A percentile compares a stretch with the other conserved stretches of the same genome.
phyloP scores from a whole-genome alignment of 2,888 invertebrate genomes.

The Vannuccia rotundouncinata region DNA sequence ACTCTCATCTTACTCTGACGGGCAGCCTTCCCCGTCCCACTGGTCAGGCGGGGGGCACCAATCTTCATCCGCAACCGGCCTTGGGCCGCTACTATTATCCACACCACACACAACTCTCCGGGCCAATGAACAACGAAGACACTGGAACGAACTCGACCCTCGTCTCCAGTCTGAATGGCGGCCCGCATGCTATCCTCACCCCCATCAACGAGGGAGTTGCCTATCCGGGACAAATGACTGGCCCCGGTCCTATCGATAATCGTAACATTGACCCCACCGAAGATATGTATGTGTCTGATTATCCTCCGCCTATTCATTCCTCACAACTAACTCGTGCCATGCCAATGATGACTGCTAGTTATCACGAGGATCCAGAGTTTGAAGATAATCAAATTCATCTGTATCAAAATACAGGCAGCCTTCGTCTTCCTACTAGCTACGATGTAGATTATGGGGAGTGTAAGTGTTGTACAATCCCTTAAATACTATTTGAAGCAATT shows the following conservation, averaged over 20 bases:
- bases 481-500: not conserved
- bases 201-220: not conserved
- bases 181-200: not conserved
- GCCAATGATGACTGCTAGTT: not conserved
- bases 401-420: slow-evolving; percentile 10
- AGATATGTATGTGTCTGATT: not conserved
- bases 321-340: not conserved
- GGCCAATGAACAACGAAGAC: not conserved
- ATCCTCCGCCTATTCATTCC: not conserved
- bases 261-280: no score
- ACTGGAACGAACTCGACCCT: slow-evolving; percentile 15
- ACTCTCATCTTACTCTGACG: not conserved
- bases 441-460: slow-evolving; percentile 18
- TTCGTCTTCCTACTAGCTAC: slow-evolving; percentile 12
- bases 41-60: not conserved
- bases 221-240: not conserved
- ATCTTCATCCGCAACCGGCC: not conserved
- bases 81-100: not conserved
- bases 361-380: not conserved
- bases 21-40: not conserved
- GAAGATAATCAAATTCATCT: not conserved
- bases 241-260: not conserved
- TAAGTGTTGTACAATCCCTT: not conserved
- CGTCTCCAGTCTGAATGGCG: slow-evolving; percentile 2
- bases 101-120: not conserved